Conservation (phyloP, 2,888 invertebrate genomes). For the Perdita meconis region DNA sequence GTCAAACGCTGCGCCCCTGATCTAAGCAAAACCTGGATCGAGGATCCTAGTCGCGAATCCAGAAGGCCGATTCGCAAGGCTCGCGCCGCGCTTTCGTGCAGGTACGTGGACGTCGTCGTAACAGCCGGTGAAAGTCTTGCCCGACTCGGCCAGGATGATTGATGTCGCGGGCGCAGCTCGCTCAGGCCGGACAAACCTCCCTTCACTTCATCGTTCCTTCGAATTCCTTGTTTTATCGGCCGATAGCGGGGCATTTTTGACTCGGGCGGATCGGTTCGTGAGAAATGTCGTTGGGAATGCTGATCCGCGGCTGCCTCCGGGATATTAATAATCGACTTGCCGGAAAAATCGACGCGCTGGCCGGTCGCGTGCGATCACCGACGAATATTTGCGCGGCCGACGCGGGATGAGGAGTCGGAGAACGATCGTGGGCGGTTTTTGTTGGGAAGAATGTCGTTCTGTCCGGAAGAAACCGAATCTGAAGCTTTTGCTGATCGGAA, state of each 20-base stretch:
- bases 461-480: neutral
- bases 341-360: constrained; percentile 23
- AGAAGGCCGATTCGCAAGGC: too few relatives aligned
- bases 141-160: constrained; percentile 68
- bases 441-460: neutral
- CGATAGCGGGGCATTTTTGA: constrained; percentile 46
- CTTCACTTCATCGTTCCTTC: constrained; percentile 68
- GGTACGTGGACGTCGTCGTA: constrained; percentile 59
- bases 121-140: constrained; percentile 71
- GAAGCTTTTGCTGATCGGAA: too few relatives aligned
- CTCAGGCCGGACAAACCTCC: constrained; percentile 66
- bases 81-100: constrained; percentile 32
- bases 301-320: constrained; percentile 40
- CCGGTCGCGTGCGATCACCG: constrained; percentile 16
- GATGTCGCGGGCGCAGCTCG: constrained; percentile 71
- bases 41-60: too few relatives aligned
- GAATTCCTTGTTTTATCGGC: constrained; percentile 67
- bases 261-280: constrained; percentile 38
- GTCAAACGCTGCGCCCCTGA: too few relatives aligned
- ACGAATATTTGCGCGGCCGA: constrained; percentile 3
- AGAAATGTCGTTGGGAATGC: constrained; percentile 63
- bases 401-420: neutral
- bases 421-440: neutral
- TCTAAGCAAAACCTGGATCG: too few relatives aligned
- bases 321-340: constrained; percentile 52